Base-by-base conservation (phyloP, 1,140 invertebrate genomes). In the Panagrolaimus sp. region DNA sequence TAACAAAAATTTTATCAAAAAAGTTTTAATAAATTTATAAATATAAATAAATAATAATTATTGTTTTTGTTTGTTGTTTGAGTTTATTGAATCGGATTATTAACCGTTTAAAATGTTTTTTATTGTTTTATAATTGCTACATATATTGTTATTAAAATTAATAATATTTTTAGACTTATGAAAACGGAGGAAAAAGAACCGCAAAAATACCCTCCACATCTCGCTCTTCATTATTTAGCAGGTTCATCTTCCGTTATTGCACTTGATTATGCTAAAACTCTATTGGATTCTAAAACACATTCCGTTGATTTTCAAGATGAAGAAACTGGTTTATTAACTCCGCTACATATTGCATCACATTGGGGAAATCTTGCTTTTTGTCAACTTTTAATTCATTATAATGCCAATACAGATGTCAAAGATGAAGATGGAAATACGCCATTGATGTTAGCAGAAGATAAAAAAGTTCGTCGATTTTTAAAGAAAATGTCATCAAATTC, bases 271-370 rank as follows among this genome's bases (percentile, higher is more conserved):
- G 78, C 70, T 7, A 77, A 77, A 47, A 47, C 14, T 44, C 45
- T 77, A 13, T 48, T 77, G 44, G 78, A 77, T 47, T 42, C 65
- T 47, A 73, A 68, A 9, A 42, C 53, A 7, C 67, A 71, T 61
- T 16, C 45, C 11, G 75, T 70, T 11, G 65, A 80, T 48, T 62
- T 66, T 43, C 66, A 69, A 9, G 76, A 77, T 51, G 63, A 72
- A 8, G 62, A 87, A 31, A 25, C 20, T 57, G 90, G 91, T 70
- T 7, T 4, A 38, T 84, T 91, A 75, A 92, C 91, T 1, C 89
- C 91, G 1, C 85, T 93, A 1, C 91, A 94, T 78, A 88, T 93
- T 45, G 90, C 91, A 48, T 89, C 90, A 61, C 89, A 89, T 74
- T 91, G 90, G 89, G 91, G 90, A 44, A 86, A 90, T 66, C 71